Conservation (phyloP, 2,797 vertebrate species). For the Pyrocephalus nanus region DNA sequence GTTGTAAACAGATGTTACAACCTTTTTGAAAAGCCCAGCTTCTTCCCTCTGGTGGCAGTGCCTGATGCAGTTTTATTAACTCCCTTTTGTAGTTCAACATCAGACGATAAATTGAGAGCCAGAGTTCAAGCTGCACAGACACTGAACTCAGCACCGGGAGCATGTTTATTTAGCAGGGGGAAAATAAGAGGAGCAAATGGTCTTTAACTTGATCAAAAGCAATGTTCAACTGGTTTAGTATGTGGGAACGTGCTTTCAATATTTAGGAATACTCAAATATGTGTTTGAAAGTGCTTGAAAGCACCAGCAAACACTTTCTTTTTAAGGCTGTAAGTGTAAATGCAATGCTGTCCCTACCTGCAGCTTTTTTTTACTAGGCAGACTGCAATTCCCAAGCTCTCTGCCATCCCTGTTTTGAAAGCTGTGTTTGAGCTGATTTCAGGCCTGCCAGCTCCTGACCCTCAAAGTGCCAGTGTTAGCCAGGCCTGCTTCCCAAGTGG, state of each 20-base stretch:
- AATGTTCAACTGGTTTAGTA: background rate
- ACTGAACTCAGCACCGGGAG: background rate
- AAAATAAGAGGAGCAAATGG: background rate
- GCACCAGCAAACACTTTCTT: background rate
- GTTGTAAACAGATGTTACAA: background rate
- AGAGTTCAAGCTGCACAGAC: background rate
- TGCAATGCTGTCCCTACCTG: background rate
- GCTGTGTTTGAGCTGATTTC: background rate
- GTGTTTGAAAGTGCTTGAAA: background rate
- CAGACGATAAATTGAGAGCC: background rate
- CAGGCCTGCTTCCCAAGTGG: background rate
- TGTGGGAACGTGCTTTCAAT: rapidly evolving
- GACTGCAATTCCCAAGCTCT: background rate
- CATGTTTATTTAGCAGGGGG: background rate
- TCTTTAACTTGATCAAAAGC: background rate
- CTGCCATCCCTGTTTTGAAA: background rate
- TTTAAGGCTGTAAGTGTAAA: background rate
- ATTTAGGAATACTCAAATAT: background rate
- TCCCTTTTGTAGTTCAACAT: background rate
- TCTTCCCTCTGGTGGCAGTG: background rate
- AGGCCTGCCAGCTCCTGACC: background rate
- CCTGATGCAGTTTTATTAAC: background rate
- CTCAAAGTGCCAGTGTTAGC: background rate
- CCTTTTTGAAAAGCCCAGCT: background rate
- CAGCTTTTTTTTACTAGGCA: background rate